Conservation (phyloP, 2,797 vertebrate genomes). For the Pagetopsis macropterus region DNA sequence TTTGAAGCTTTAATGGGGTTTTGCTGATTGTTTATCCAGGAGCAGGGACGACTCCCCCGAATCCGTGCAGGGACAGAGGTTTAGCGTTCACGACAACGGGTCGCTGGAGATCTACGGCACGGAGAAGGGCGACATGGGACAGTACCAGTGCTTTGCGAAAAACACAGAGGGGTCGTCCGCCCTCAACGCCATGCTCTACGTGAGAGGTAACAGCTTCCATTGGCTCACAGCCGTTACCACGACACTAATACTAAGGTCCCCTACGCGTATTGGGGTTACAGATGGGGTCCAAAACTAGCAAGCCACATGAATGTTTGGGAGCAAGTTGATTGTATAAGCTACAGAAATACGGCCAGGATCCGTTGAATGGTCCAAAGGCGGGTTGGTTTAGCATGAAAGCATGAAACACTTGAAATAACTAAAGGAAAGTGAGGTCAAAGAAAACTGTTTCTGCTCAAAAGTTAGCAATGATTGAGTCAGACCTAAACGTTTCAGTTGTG, state of each 20-base stretch:
- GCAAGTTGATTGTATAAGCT: too few species aligned
- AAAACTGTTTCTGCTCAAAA: too few species aligned
- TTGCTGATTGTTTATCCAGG: conserved; percentile 77
- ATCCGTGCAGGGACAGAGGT: conserved; percentile 79
- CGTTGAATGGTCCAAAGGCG: too few species aligned
- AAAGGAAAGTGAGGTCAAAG: too few species aligned
- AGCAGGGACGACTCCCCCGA: conserved; percentile 85
- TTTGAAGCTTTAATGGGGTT: conserved; percentile 1
- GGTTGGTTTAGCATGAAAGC: too few species aligned
- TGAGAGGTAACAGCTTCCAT: conserved; percentile 86
- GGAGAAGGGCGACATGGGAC: conserved; percentile 85
- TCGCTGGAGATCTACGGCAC: conserved; percentile 87
- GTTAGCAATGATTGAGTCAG: too few species aligned
- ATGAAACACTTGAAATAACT: too few species aligned
- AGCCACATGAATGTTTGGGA: too few species aligned
- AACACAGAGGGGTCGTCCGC: conserved; percentile 88
- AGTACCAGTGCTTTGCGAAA: conserved; percentile 90
- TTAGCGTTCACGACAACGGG: conserved; percentile 84
- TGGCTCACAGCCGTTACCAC: conserved; percentile 31
- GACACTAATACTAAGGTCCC: conserved; percentile 43
- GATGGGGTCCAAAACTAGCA: too few species aligned
- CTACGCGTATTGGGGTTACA: too few species aligned
- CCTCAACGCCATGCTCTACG: conserved; percentile 85
- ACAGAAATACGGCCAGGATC: too few species aligned
- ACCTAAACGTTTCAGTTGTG: too few species aligned